Evolutionary conservation across 2,113 vertebrate genomes (phyloP), one percentile per base, ranked within the genome.

Genomic region (Puffinus mauretanicus): DNA sequence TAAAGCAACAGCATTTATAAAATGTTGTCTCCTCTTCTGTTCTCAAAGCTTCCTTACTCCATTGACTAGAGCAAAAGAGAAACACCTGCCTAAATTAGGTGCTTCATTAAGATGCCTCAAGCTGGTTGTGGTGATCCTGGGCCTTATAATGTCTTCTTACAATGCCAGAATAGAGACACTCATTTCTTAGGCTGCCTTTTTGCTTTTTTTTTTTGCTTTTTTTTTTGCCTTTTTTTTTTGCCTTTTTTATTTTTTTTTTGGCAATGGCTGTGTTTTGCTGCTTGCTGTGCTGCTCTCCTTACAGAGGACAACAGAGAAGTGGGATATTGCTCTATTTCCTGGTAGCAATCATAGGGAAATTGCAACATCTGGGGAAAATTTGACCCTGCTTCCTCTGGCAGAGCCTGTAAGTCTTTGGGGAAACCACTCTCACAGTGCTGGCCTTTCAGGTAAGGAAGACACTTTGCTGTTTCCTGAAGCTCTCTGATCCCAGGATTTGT

Each of bases 1-100:
- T 78, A 85, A 88, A 91, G 60, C 80, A 91, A 80, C 38, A 86
- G 65, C 78, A 22, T 92, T 90, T 92, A 58, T 44, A 72, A 93
- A 82, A 75, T 5, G 1, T 54, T 32, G 26, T 49, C 83, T 80
- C 36, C 25, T 79, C 26, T 52, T 34, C 73, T 36, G 54, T 26
- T 64, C 79, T 79, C 57, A 71, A 30, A 86, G 40, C 69, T 72
- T 51, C 77, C 55, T 62, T 52, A 44, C 57, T 67, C 24, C 32
- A 19, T 30, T 67, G 44, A 86, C 61, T n/a, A 22, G 36, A 61
- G 81, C 40, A 94, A 85, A 96, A 94, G 61, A 88, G 65, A 86
- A 91, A 78, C 83, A 94, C 65, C 81, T 95, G 83, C 81, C 72
- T 82, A 55, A 90, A 87, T 90, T 3, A 67, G 64, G 60, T 20